Evolutionary conservation across 1,140 invertebrate genomes (phyloP).

Genomic region (Ceratosolen fusciceps): DNA sequence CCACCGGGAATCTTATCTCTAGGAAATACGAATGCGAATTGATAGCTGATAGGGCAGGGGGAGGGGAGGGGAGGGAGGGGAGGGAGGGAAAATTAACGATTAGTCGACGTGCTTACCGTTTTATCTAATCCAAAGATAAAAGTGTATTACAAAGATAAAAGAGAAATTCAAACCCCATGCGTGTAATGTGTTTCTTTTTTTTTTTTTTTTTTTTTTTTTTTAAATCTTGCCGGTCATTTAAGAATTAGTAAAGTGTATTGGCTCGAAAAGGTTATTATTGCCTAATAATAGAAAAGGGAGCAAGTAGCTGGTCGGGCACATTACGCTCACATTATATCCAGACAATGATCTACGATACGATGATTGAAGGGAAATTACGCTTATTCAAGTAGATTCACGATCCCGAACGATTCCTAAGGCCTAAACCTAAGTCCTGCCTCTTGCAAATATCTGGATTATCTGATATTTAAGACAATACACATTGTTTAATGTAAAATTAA

Average conservation of each 20-base stretch:
- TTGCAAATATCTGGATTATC: neutral
- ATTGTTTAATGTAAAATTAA: neutral
- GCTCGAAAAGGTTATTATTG: neutral
- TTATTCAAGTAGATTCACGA: constrained; percentile 15
- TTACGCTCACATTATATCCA: constrained; percentile 9
- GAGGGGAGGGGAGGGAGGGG: neutral
- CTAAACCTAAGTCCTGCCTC: neutral
- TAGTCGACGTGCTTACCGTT: constrained; percentile 6
- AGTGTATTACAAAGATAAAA: constrained; percentile 2
- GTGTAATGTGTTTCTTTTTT: constrained; percentile 24
- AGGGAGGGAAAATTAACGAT: neutral
- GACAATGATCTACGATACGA: constrained; percentile 20
- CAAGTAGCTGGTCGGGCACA: neutral
- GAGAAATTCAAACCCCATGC: neutral
- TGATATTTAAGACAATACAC: neutral
- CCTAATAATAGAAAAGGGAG: neutral
- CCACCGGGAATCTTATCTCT: neutral
- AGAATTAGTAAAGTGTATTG: neutral
- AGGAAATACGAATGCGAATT: too few relatives aligned
- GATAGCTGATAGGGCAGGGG: too few relatives aligned
- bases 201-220: too few relatives aligned
- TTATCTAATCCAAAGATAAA: constrained; percentile 31
- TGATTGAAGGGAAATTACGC: constrained; percentile 14
- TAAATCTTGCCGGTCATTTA: constrained; percentile 19
- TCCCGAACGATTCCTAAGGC: neutral